phyloP scores from a whole-genome alignment of 2,888 invertebrate species.

The Mythimna vitellina region DNA sequence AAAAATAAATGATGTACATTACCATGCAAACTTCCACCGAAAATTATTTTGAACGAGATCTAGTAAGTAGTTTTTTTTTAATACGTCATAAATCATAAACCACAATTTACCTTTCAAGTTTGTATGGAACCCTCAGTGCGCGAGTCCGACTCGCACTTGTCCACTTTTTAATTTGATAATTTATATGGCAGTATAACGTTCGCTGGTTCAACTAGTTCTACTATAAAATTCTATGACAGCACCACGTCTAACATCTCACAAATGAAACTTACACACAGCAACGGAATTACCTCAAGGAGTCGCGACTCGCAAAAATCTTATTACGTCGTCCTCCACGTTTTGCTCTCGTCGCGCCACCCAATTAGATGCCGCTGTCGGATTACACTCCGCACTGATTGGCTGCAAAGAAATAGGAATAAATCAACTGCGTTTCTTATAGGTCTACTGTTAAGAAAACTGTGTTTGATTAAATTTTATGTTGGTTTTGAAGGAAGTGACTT shows the following conservation, averaged over 20 bases:
- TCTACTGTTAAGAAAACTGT: constrained; percentile 5
- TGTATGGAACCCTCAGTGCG: no score
- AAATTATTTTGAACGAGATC: no score
- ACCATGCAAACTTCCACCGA: no score
- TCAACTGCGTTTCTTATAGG: constrained; percentile 29
- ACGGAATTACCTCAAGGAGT: constrained; percentile 18
- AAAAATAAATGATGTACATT: no score
- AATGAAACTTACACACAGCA: background rate
- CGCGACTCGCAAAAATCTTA: constrained; percentile 28
- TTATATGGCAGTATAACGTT: no score
- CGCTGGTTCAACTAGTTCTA: no score
- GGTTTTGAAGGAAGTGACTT: constrained; percentile 1
- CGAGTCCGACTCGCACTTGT: no score
- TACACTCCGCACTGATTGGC: constrained; percentile 47
- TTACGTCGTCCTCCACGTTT: constrained; percentile 23
- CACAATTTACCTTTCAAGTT: no score
- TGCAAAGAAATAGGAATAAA: constrained; percentile 41
- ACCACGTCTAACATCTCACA: background rate
- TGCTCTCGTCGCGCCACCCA: constrained; percentile 42
- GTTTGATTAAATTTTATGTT: constrained; percentile 16
- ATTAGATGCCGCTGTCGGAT: constrained; percentile 54
- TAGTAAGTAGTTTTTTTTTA: no score
- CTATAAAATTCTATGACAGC: background rate
- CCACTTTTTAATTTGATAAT: no score
- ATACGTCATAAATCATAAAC: no score